These are phyloP conservation scores for Troides oblongomaculatus DNA, from an alignment of 2,888 invertebrate genomes.

Conservation along the genomic window DNA sequence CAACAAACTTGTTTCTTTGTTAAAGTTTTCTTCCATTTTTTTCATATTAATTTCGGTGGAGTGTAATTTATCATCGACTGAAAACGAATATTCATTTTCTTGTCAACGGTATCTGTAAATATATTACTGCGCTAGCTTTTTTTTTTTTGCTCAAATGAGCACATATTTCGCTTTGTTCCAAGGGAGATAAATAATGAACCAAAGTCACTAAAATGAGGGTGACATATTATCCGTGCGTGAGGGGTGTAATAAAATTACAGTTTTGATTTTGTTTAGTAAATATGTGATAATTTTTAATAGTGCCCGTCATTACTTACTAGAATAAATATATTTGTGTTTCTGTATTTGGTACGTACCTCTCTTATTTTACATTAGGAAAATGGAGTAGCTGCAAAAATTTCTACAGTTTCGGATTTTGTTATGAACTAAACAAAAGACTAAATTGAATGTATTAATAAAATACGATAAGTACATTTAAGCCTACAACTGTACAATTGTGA, in stretches of 20 bases:
- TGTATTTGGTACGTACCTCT: too few relatives aligned
- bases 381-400: too few relatives aligned
- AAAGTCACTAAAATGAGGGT: slow-evolving; percentile 30
- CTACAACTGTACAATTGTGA: too few relatives aligned
- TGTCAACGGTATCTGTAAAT: slow-evolving; percentile 28
- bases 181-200: slow-evolving; percentile 30
- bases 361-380: too few relatives aligned
- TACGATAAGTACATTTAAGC: too few relatives aligned
- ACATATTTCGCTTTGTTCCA: slow-evolving; percentile 26
- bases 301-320: not conserved
- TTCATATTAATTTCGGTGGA: slow-evolving; percentile 20
- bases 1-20: slow-evolving; percentile 14
- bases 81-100: slow-evolving; percentile 26
- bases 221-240: slow-evolving; percentile 30
- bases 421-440: too few relatives aligned
- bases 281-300: slow-evolving; percentile 7
- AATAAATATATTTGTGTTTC: not conserved
- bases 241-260: slow-evolving; percentile 27
- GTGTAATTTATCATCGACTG: slow-evolving; percentile 24
- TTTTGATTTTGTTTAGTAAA: slow-evolving; percentile 27
- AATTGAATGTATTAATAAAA: too few relatives aligned
- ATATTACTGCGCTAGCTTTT: slow-evolving; percentile 24
- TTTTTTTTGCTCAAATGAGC: slow-evolving; percentile 28
- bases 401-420: too few relatives aligned
- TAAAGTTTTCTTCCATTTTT: slow-evolving; percentile 16